Conservation (phyloP, 2,113 vertebrate species). For the Caloenas nicobarica region DNA sequence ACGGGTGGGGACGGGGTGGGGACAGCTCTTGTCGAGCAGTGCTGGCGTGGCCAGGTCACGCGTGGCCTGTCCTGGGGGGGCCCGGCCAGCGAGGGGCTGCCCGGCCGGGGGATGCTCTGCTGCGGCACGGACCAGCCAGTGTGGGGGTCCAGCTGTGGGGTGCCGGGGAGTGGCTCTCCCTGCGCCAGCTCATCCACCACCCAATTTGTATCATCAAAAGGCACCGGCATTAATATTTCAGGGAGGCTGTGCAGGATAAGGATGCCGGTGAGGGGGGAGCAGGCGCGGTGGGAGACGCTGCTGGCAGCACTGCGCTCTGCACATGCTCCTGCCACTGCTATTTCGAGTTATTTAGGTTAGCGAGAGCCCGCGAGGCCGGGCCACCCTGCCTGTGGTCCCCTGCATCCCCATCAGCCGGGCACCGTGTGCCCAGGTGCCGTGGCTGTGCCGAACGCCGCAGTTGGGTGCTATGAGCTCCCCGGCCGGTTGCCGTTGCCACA, state of each 20-base stretch:
- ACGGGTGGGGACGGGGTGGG: background rate
- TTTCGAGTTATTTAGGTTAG: slow-evolving; percentile 37
- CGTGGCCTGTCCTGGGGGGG: background rate
- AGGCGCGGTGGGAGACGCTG: background rate
- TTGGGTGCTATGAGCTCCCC: background rate
- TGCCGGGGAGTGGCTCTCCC: background rate
- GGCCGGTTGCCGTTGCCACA: background rate
- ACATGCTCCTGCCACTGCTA: background rate
- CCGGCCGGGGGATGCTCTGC: no score
- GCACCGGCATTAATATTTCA: background rate
- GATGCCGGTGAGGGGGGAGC: background rate
- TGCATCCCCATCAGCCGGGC: background rate
- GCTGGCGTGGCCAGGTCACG: no score
- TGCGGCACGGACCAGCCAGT: no score
- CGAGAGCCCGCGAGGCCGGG: background rate
- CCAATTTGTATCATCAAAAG: background rate
- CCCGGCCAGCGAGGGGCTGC: background rate
- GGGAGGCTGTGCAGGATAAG: background rate
- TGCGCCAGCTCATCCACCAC: background rate
- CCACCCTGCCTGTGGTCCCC: background rate
- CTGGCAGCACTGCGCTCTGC: background rate
- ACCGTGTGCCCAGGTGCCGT: no score
- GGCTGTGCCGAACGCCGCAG: background rate
- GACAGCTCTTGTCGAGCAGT: background rate
- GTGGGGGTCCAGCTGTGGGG: background rate